phyloP scores from a whole-genome alignment of 2,113 vertebrate species.

The Lycaon pictus region DNA sequence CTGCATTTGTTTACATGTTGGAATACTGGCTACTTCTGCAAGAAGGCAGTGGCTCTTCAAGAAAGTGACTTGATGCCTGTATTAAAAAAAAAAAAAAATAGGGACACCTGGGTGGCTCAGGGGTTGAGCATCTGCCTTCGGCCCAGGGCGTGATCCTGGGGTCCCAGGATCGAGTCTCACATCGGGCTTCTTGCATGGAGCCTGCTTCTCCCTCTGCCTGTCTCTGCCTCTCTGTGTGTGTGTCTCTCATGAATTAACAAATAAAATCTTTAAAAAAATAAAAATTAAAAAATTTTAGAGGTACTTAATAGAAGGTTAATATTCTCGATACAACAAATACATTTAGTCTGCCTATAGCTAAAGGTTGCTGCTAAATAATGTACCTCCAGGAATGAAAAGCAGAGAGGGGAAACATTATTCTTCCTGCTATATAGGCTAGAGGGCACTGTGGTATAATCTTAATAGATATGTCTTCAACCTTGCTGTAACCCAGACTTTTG shows the following conservation, averaged over 20 bases:
- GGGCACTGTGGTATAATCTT: conserved; percentile 73
- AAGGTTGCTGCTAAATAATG: not conserved
- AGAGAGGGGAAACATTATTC: not conserved
- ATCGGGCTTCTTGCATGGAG: too few species aligned
- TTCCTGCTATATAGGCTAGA: conserved; percentile 65
- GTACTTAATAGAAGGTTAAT: not conserved
- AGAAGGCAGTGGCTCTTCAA: not conserved
- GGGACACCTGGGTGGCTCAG: too few species aligned
- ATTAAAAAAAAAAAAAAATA: not conserved
- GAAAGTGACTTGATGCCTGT: not conserved
- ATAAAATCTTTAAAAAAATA: too few species aligned
- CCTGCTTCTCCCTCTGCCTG: too few species aligned
- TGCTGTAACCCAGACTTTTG: not conserved
- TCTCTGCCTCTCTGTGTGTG: too few species aligned
- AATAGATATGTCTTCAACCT: not conserved
- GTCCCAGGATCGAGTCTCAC: too few species aligned
- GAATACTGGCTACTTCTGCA: not conserved
- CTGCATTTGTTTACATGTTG: not conserved
- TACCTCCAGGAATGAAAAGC: not conserved
- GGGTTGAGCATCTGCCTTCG: too few species aligned
- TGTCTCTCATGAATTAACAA: too few species aligned
- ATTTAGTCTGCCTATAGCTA: not conserved
- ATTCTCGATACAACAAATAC: not conserved
- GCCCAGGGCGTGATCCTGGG: too few species aligned
- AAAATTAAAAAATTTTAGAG: not conserved